Evolutionary conservation across 1,140 invertebrate genomes (phyloP).

Genomic region (Diorhabda sublineata): DNA sequence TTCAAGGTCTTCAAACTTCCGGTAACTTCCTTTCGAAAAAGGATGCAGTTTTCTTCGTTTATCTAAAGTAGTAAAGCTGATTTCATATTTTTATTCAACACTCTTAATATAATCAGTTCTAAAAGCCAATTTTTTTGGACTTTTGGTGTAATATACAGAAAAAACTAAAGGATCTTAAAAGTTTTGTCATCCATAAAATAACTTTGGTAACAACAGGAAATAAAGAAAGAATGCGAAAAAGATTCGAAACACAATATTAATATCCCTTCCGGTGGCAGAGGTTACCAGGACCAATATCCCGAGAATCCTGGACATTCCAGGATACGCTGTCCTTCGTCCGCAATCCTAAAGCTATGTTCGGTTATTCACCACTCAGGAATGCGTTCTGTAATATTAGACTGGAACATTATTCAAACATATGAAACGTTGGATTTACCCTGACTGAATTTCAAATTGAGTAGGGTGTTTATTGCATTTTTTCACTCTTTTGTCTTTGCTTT

Average conservation of each 20-base stretch:
- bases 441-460: constrained; percentile 21
- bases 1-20: no score
- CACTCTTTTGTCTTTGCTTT: neutral
- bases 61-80: no score
- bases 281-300: constrained; percentile 33
- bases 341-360: constrained; percentile 29
- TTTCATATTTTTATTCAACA: no score
- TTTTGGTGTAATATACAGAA: no score
- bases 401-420: constrained; percentile 32
- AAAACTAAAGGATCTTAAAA: no score
- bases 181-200: no score
- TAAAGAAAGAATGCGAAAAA: neutral
- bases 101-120: no score
- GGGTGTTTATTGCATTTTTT: constrained; percentile 22
- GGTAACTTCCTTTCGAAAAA: no score
- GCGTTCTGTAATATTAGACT: constrained; percentile 30
- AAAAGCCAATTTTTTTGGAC: no score
- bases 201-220: neutral
- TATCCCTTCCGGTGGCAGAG: constrained; percentile 23
- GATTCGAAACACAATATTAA: constrained; percentile 24
- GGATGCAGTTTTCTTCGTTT: no score
- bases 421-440: constrained; percentile 26
- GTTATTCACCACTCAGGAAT: constrained; percentile 28
- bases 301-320: constrained; percentile 35
- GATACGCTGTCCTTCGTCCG: constrained; percentile 31